A percentile compares a stretch with the other conserved stretches of the same genome.
Evolutionary conservation across 2,113 vertebrate species (phyloP).

Genomic region (Tauraco erythrolophus): DNA sequence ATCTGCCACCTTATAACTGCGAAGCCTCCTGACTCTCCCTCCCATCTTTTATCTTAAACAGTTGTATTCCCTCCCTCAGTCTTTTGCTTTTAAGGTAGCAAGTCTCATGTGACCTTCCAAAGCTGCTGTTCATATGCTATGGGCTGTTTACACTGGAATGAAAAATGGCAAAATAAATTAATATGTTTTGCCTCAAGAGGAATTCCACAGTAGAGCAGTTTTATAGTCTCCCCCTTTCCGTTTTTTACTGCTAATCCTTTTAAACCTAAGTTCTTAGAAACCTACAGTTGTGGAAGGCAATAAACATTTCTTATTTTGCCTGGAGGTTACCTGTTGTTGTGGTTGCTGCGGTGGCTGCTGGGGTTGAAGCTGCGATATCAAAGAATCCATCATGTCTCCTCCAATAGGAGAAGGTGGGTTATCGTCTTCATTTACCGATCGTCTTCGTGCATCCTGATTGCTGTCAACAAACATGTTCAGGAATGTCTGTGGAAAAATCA

Average conservation of each 20-base stretch:
- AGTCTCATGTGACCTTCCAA: constrained; percentile 12
- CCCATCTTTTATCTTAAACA: neutral
- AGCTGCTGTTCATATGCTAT: neutral
- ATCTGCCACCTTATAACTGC: neutral
- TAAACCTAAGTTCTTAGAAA: neutral
- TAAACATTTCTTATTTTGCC: neutral
- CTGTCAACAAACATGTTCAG: constrained; percentile 99
- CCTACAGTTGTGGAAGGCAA: neutral
- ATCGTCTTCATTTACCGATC: constrained; percentile 97
- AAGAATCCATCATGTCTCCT: constrained; percentile 92
- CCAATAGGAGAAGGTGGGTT: constrained; percentile 98
- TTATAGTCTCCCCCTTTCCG: neutral
- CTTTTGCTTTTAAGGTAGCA: neutral
- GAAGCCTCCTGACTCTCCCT: neutral
- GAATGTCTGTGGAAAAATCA: constrained; percentile 85
- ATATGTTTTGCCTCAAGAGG: neutral
- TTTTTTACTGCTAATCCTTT: neutral
- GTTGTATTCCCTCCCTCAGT: neutral
- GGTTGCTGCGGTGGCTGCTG: constrained; percentile 77
- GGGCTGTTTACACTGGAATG: neutral
- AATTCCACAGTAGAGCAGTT: neutral
- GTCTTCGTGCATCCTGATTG: constrained; percentile 94
- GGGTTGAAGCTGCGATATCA: constrained; percentile 89
- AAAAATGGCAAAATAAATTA: constrained; percentile 40
- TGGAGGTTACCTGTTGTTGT: constrained; percentile 80